These are phyloP conservation scores for Ptilorrhoa leucosticta DNA, from an alignment of 2,113 vertebrate genomes.

Conservation along the genomic window DNA sequence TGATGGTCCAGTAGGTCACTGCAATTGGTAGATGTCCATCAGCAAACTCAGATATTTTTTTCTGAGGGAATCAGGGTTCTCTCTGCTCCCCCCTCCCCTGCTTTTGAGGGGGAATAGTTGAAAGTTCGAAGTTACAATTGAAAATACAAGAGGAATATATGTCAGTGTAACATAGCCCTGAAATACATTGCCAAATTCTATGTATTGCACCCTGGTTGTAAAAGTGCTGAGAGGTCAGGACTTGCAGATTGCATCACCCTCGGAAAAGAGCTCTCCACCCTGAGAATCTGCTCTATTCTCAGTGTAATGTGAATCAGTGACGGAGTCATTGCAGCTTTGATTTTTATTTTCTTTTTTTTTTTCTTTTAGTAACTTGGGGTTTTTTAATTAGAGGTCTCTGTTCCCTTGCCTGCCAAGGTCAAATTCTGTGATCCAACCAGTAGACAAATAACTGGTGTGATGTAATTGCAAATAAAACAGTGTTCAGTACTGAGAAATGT, in stretches of 20 bases:
- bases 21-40: not conserved
- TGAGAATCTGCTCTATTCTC: not conserved
- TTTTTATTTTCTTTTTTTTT: not conserved
- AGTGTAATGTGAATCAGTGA: not conserved
- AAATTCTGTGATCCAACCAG: not conserved
- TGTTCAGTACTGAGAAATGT: not conserved
- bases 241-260: not conserved
- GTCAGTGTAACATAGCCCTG: accelerated
- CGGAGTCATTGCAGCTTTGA: not conserved
- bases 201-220: not conserved
- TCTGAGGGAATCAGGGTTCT: not conserved
- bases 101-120: not conserved
- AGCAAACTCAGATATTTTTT: not conserved
- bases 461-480: not conserved
- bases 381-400: not conserved
- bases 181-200: not conserved
- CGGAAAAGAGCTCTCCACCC: not conserved
- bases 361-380: not conserved
- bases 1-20: not conserved
- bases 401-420: not conserved
- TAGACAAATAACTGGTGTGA: not conserved
- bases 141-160: not conserved
- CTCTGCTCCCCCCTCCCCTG: not conserved
- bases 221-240: not conserved
- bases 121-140: not conserved